Evolutionary conservation across 2,888 invertebrate species (phyloP).

Genomic region (Acrobasis suavella): DNA sequence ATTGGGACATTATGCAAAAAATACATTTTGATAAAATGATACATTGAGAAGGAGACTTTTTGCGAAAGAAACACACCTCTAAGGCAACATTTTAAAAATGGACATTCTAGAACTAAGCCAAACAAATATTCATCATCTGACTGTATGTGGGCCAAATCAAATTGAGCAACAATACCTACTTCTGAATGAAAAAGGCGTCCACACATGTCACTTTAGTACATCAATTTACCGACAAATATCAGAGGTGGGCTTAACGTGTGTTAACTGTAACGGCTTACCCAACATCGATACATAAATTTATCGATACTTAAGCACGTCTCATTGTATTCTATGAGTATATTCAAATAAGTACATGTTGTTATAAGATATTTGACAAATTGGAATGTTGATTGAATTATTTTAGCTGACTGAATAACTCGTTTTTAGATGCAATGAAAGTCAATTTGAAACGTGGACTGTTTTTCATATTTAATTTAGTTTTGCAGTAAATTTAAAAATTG

Average conservation of each 20-base stretch:
- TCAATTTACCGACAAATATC: conserved; percentile 23
- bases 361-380: too few relatives aligned
- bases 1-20: too few relatives aligned
- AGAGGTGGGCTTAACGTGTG: conserved; percentile 26
- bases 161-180: conserved; percentile 36
- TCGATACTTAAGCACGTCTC: conserved; percentile 13
- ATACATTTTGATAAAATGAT: too few relatives aligned
- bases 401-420: too few relatives aligned
- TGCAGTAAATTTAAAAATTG: too few relatives aligned
- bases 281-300: conserved; percentile 20
- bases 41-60: too few relatives aligned
- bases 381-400: too few relatives aligned
- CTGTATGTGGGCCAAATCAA: conserved; percentile 7
- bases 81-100: too few relatives aligned
- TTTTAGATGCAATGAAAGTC: too few relatives aligned
- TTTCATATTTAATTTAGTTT: too few relatives aligned
- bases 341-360: not conserved
- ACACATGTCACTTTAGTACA: conserved; percentile 27
- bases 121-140: not conserved
- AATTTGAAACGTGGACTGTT: too few relatives aligned
- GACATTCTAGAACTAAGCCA: not conserved
- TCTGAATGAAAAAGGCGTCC: conserved; percentile 31
- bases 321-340: conserved; percentile 3
- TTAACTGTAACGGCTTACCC: conserved; percentile 24
- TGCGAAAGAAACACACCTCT: too few relatives aligned